Conservation (phyloP, 2,797 vertebrate species). For the Microctenopoma steveboyesi region DNA sequence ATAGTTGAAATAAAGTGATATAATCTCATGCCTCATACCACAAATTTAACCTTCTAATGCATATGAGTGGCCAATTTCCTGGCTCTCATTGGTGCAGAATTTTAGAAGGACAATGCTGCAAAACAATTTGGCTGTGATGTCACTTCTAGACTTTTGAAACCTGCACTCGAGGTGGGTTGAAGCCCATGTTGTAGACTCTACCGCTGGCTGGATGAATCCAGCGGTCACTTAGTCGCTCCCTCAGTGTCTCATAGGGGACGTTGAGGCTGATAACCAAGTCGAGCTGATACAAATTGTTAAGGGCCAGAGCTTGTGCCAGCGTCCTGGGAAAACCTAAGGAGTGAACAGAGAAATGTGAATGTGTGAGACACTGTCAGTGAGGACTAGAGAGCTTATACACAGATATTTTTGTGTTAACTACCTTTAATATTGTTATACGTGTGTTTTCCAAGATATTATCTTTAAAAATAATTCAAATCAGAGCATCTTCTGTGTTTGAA, state of each 20-base stretch:
- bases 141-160: conserved; percentile 64
- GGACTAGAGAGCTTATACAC: not conserved
- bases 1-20: no score
- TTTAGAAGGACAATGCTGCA: not conserved
- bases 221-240: conserved; percentile 90
- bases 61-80: no score
- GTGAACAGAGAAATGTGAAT: not conserved
- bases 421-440: not conserved
- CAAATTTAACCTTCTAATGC: no score
- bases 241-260: conserved; percentile 92
- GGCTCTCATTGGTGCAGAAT: no score
- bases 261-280: conserved; percentile 94
- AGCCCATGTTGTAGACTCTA: conserved; percentile 95
- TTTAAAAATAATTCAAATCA: no score
- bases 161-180: conserved; percentile 89
- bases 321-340: conserved; percentile 92
- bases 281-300: conserved; percentile 87
- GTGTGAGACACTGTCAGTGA: not conserved
- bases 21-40: no score
- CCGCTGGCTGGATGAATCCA: conserved; percentile 92
- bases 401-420: not conserved
- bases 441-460: not conserved
- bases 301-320: conserved; percentile 86
- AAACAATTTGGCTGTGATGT: not conserved
- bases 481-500: no score